Percentiles rank a stretch among this genome's conserved stretches.
phyloP scores from a whole-genome alignment of 2,113 vertebrate species.

The Corydoras sp. region DNA sequence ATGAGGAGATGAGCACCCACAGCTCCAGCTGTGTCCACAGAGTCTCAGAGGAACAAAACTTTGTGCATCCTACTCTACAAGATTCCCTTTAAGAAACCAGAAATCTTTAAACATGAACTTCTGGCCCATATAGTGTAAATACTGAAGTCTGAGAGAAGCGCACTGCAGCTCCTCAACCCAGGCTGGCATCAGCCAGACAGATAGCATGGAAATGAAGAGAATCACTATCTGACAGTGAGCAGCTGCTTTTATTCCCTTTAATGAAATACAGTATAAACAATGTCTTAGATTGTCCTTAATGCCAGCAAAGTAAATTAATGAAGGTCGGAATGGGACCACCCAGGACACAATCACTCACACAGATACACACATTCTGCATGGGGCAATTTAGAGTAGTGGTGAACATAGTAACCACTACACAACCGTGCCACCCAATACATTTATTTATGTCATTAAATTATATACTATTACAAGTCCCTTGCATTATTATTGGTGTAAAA shows the following conservation, averaged over 20 bases:
- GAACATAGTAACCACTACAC: too few relatives aligned
- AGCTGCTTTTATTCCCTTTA: background rate
- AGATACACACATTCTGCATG: too few relatives aligned
- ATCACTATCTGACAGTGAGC: conserved; percentile 1
- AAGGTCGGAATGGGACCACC: too few relatives aligned
- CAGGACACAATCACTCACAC: too few relatives aligned
- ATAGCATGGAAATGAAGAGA: background rate
- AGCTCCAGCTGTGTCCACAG: conserved; percentile 30
- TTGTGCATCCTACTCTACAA: conserved; percentile 34
- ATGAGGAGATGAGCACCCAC: conserved; percentile 10
- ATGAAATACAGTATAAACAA: background rate
- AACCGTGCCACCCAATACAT: too few relatives aligned
- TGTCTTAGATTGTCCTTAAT: too few relatives aligned
- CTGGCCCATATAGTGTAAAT: conserved; percentile 35
- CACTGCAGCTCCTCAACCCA: background rate
- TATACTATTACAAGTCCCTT: too few relatives aligned
- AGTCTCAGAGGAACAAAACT: background rate
- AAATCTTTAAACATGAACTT: conserved; percentile 39
- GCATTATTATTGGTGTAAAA: too few relatives aligned
- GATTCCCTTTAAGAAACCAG: conserved; percentile 10
- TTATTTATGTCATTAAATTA: too few relatives aligned
- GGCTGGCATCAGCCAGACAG: background rate
- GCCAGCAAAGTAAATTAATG: too few relatives aligned
- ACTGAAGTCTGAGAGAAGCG: conserved; percentile 12
- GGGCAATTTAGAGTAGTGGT: too few relatives aligned